These are phyloP conservation scores for Caenorhabditis remanei DNA, from an alignment of 1,140 invertebrate genomes.

Conservation along the genomic window DNA sequence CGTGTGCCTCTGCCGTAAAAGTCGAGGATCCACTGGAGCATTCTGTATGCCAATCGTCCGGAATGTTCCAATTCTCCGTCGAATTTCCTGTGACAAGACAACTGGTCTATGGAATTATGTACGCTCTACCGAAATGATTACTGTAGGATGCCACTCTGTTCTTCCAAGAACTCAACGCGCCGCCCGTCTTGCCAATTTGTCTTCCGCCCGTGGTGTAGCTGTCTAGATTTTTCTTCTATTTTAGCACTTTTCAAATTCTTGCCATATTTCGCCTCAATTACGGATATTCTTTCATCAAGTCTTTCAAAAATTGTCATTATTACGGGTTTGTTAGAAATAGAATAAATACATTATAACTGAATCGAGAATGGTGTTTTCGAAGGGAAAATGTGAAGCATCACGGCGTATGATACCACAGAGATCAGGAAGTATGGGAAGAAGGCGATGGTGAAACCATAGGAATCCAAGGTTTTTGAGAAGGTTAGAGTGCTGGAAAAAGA, in stretches of 20 bases:
- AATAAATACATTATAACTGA: neutral
- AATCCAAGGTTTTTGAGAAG: constrained; percentile 1
- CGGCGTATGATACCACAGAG: neutral
- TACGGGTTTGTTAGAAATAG: neutral
- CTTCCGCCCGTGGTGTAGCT: neutral
- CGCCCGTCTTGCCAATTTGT: constrained; percentile 31
- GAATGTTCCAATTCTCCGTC: constrained; percentile 57
- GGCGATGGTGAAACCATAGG: constrained; percentile 15
- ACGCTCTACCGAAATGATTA: constrained; percentile 38
- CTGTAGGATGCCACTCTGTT: constrained; percentile 61
- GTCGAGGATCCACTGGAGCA: constrained; percentile 59
- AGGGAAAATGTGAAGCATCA: constrained; percentile 17
- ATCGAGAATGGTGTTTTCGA: neutral
- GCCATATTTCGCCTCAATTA: too few species aligned
- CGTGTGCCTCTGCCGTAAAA: constrained; percentile 55
- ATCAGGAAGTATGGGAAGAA: constrained; percentile 8
- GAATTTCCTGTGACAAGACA: constrained; percentile 38
- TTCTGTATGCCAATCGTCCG: constrained; percentile 61
- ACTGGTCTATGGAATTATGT: constrained; percentile 58
- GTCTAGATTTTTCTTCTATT: constrained; percentile 6
- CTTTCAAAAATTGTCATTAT: neutral
- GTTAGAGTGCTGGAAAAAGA: neutral
- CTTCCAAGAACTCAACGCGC: constrained; percentile 58
- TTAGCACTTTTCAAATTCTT: neutral
- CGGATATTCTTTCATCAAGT: neutral